Conservation (phyloP, 2,888 invertebrate species). For the Biston stratarius region DNA sequence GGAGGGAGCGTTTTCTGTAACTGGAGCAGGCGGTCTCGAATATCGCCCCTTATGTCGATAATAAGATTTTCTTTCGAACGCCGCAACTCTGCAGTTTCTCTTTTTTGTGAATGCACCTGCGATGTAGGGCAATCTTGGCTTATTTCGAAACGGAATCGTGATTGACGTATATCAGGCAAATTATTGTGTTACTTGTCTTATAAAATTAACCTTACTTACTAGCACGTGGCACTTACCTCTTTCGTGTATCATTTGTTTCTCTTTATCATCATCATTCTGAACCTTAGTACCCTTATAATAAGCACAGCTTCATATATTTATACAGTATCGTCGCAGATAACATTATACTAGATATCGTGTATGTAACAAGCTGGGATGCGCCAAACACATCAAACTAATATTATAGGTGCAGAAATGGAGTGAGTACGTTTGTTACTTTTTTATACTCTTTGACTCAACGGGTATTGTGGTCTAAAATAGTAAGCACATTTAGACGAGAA, state of each 20-base stretch:
- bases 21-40: conserved; percentile 83
- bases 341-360: too few relatives aligned
- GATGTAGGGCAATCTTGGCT: conserved; percentile 77
- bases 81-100: conserved; percentile 78
- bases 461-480: too few relatives aligned
- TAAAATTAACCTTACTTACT: conserved; percentile 41
- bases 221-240: conserved; percentile 28
- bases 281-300: too few relatives aligned
- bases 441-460: too few relatives aligned
- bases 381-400: too few relatives aligned
- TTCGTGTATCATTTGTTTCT: neutral
- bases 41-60: conserved; percentile 83
- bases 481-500: too few relatives aligned
- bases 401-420: too few relatives aligned
- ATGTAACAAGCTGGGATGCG: too few relatives aligned
- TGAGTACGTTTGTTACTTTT: too few relatives aligned
- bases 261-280: neutral
- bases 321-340: too few relatives aligned
- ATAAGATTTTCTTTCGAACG: conserved; percentile 82
- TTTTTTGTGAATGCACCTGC: conserved; percentile 82
- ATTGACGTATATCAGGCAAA: conserved; percentile 72
- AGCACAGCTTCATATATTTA: too few relatives aligned
- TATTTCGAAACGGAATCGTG: conserved; percentile 72
- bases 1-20: conserved; percentile 80
- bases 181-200: conserved; percentile 53